Percentiles rank a stretch among this genome's conserved stretches.
These are phyloP conservation scores for Drosophila pectinifera DNA, from an alignment of 1,140 invertebrate genomes.

Conservation along the genomic window DNA sequence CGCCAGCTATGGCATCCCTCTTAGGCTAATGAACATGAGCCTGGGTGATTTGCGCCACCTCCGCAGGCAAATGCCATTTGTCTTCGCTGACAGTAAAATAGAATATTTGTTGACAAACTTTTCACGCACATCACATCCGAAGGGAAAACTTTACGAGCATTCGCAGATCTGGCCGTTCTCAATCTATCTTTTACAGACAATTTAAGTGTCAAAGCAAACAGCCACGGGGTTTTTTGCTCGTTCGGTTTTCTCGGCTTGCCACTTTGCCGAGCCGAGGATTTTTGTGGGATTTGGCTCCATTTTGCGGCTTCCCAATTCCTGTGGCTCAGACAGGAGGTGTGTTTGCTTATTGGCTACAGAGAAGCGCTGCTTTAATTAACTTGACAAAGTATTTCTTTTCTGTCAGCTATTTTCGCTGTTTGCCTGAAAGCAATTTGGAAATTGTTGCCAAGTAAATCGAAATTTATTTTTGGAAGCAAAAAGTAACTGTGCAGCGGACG, in stretches of 20 bases:
- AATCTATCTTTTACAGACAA: conserved; percentile 70
- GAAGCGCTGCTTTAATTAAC: conserved; percentile 63
- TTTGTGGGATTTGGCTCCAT: conserved; percentile 40
- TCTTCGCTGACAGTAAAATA: conserved; percentile 41
- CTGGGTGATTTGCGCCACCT: not conserved
- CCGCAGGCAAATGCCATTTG: conserved; percentile 29
- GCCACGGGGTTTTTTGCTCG: conserved; percentile 32
- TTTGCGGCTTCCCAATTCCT: conserved; percentile 10
- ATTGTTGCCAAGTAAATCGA: conserved; percentile 22
- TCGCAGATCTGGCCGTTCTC: conserved; percentile 31
- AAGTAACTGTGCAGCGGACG: not conserved
- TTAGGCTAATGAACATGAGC: conserved; percentile 31
- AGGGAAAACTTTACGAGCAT: conserved; percentile 55
- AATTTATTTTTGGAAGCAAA: conserved; percentile 24
- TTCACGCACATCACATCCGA: conserved; percentile 27
- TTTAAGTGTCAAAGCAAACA: conserved; percentile 52
- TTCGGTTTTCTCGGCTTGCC: conserved; percentile 26
- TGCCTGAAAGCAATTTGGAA: conserved; percentile 16
- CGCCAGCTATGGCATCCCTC: conserved; percentile 4
- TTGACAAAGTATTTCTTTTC: conserved; percentile 37
- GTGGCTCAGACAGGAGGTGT: conserved; percentile 50
- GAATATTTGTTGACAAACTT: conserved; percentile 66
- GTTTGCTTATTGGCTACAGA: conserved; percentile 58
- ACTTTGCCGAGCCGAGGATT: conserved; percentile 34
- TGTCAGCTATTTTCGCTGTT: conserved; percentile 29